Base-by-base conservation (phyloP, 2,113 vertebrate genomes). In the Pampusana beccarii region DNA sequence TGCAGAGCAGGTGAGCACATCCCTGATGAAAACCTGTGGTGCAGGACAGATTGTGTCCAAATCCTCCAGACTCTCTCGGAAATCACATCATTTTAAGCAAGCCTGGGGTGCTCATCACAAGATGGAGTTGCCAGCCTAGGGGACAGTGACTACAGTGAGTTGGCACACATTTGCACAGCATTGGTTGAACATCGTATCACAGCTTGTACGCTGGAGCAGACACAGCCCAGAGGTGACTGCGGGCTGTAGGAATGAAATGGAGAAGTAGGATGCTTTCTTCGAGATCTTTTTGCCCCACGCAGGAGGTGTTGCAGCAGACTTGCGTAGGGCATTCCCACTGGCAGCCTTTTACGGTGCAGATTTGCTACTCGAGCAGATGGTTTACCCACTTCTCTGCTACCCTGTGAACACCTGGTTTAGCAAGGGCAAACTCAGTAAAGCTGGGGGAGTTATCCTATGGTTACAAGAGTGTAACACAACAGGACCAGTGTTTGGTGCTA, bases 1-100 rank as follows among this genome's bases (percentile, higher is more conserved):
- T 60, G 48, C 75, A 72, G 48, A 64, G n/a, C 5, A 2, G 12
- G 31, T 65, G 58, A 28, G 13, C 0, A 0, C 24, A 61, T 38
- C 31, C 38, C 42, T 40, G 21, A 11, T 26, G 53, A 66, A 80
- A 71, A 64, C 28, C 16, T 28, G 8, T 14, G 19, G 29, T 64
- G 54, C 36, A 23, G 29, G 29, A 62, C 17, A 62, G 36, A 31
- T 51, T 28, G 48, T 57, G 28, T 31, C 26, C 57, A 57, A 56
- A 42, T 42, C 15, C n/a, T 57, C 46, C 26, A 70, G n/a, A 7
- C 26, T 73, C 6, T 48, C 65, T 53, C 61, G 64, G 24, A 73
- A 87, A 34, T 44, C 10, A 18, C 61, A 40, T 40, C 4, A 40
- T 51, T 79, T 88, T 36, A 57, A 81, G 40, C 31, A 42, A 71